These are phyloP conservation scores for Caprella mutica DNA, from an alignment of 2,888 invertebrate species.

Conservation along the genomic window DNA sequence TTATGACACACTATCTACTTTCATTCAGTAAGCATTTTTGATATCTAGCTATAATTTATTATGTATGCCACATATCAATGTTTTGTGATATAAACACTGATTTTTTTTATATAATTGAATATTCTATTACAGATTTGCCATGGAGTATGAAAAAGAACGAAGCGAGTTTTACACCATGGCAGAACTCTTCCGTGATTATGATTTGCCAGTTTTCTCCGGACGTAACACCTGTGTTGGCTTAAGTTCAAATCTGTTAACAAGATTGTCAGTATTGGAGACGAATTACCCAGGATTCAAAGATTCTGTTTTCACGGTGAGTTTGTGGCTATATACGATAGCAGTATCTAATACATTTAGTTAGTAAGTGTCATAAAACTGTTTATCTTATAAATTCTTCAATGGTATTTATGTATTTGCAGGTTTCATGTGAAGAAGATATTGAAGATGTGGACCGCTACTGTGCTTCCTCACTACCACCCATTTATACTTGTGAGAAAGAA, in stretches of 20 bases:
- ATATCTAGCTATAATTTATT: background rate
- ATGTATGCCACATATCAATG: background rate
- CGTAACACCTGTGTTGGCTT: slow-evolving; percentile 83
- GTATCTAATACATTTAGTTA: background rate
- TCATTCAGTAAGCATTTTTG: slow-evolving; percentile 47
- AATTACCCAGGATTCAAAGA: slow-evolving; percentile 56
- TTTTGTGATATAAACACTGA: no score
- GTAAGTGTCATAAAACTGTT: background rate
- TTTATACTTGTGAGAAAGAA: slow-evolving; percentile 63
- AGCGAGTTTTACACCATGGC: slow-evolving; percentile 51
- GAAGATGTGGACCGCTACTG: slow-evolving; percentile 44
- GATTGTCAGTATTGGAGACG: slow-evolving; percentile 51
- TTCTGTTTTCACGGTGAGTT: slow-evolving; percentile 44
- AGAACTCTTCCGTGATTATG: slow-evolving; percentile 63
- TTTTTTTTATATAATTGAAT: no score
- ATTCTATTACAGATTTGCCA: slow-evolving; percentile 48
- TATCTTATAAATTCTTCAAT: background rate
- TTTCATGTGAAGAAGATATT: slow-evolving; percentile 73
- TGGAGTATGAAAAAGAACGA: slow-evolving; percentile 48
- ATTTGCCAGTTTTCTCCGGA: slow-evolving; percentile 61
- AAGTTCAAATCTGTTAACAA: slow-evolving; percentile 63
- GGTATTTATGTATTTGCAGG: slow-evolving; percentile 45
- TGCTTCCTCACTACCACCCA: slow-evolving; percentile 40
- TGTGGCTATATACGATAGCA: background rate
- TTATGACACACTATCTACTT: slow-evolving; percentile 80